Conservation (phyloP, 2,888 invertebrate genomes). For the Hipparchia semele region DNA sequence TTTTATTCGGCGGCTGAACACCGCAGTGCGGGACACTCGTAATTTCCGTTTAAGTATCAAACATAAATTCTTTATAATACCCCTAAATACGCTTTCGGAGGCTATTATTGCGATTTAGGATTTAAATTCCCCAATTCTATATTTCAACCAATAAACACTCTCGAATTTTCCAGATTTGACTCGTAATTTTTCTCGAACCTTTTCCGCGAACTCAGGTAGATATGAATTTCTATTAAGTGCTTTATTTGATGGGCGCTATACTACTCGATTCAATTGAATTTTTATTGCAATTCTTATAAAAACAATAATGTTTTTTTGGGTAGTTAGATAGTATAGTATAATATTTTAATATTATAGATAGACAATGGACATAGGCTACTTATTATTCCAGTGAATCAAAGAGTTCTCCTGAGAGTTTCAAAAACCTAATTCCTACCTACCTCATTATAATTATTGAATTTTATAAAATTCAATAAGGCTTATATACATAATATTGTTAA, state of each 20-base stretch:
- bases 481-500: too few relatives aligned
- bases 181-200: constrained; percentile 28
- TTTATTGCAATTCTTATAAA: neutral
- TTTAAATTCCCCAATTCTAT: constrained; percentile 48
- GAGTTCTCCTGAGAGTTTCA: too few relatives aligned
- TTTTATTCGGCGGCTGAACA: constrained; percentile 57
- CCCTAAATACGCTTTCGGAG: constrained; percentile 54
- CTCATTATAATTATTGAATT: too few relatives aligned
- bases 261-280: neutral
- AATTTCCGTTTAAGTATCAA: constrained; percentile 62
- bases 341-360: too few relatives aligned
- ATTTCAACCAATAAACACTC: constrained; percentile 48
- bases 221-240: constrained; percentile 15
- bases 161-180: constrained; percentile 34
- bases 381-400: too few relatives aligned
- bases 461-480: too few relatives aligned
- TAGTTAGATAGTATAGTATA: too few relatives aligned
- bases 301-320: too few relatives aligned
- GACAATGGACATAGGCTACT: too few relatives aligned
- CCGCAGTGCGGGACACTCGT: constrained; percentile 67
- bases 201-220: constrained; percentile 18
- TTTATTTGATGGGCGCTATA: neutral
- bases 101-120: constrained; percentile 54
- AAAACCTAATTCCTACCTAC: too few relatives aligned
- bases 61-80: constrained; percentile 64